Percentiles rank a stretch among this genome's conserved stretches.
Conservation (phyloP, 2,888 invertebrate genomes). For the Antheraea assamensis region DNA sequence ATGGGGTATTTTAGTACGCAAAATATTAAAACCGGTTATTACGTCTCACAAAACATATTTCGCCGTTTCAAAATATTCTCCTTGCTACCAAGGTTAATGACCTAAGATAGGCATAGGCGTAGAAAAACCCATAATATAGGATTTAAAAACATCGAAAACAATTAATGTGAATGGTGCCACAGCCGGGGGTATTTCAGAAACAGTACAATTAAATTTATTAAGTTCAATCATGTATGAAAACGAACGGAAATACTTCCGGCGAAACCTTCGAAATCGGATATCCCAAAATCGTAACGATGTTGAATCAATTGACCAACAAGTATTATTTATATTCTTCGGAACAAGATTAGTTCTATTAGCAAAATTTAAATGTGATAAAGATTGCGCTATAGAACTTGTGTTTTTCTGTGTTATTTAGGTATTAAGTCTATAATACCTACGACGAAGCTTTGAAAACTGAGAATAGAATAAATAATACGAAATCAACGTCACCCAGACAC, state of each 20-base stretch:
- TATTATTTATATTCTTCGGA: not conserved
- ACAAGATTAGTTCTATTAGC: not conserved
- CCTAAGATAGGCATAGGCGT: constrained; percentile 26
- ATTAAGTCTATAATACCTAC: not conserved
- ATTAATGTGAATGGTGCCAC: not conserved
- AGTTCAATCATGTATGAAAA: constrained; percentile 14
- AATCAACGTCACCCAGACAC: constrained; percentile 73
- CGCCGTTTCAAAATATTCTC: constrained; percentile 16
- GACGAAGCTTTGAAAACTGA: not conserved
- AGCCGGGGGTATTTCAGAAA: not conserved
- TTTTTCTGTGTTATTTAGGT: not conserved
- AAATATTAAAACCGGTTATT: not conserved
- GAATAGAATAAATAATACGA: constrained; percentile 34
- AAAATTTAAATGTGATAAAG: not conserved
- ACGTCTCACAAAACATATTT: not conserved
- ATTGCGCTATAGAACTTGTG: not conserved
- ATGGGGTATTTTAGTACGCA: no score
- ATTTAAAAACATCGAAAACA: constrained; percentile 8
- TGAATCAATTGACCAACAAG: not conserved
- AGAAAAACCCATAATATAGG: constrained; percentile 16
- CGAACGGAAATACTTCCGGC: constrained; percentile 15
- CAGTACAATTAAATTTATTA: constrained; percentile 3
- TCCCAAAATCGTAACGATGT: constrained; percentile 6
- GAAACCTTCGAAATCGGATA: constrained; percentile 20
- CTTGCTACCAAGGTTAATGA: constrained; percentile 32